A percentile compares a stretch with the other conserved stretches of the same genome.
Evolutionary conservation across 2,888 invertebrate genomes (phyloP).

Genomic region (Zootermopsis nevadensis): DNA sequence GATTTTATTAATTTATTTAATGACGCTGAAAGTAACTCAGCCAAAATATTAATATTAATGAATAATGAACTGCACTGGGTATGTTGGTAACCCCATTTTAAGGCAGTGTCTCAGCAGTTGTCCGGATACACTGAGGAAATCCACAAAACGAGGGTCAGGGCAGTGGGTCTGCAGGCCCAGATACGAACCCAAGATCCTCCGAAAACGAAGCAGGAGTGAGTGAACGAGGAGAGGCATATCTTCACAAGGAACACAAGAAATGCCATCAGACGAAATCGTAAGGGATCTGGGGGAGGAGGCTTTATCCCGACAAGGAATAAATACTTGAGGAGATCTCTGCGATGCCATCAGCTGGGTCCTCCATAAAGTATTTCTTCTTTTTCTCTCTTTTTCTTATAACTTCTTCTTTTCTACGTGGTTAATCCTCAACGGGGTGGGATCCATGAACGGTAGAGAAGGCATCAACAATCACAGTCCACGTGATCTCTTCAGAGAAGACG

Average conservation of each 20-base stretch:
- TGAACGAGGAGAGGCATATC: background rate
- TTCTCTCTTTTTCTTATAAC: conserved; percentile 26
- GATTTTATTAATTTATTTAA: too few species aligned
- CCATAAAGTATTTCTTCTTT: conserved; percentile 5
- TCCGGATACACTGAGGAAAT: too few species aligned
- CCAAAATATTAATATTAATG: too few species aligned
- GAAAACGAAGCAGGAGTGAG: too few species aligned
- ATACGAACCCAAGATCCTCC: too few species aligned
- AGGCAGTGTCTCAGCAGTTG: too few species aligned
- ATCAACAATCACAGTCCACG: conserved; percentile 33
- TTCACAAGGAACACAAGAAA: conserved; percentile 27
- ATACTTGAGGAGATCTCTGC: conserved; percentile 10
- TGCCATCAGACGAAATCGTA: background rate
- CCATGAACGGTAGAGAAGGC: conserved; percentile 33
- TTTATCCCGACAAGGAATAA: conserved; percentile 15
- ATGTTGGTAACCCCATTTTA: too few species aligned
- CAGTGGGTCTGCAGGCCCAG: too few species aligned
- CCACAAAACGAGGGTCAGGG: too few species aligned
- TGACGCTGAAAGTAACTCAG: too few species aligned
- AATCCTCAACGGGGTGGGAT: conserved; percentile 38
- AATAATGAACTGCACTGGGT: too few species aligned
- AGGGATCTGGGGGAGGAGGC: background rate
- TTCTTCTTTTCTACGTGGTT: conserved; percentile 33
- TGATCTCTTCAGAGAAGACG: conserved; percentile 33
- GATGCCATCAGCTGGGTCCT: conserved; percentile 21